Evolutionary conservation across 2,797 vertebrate species (phyloP).

Genomic region (Agapornis canus): DNA sequence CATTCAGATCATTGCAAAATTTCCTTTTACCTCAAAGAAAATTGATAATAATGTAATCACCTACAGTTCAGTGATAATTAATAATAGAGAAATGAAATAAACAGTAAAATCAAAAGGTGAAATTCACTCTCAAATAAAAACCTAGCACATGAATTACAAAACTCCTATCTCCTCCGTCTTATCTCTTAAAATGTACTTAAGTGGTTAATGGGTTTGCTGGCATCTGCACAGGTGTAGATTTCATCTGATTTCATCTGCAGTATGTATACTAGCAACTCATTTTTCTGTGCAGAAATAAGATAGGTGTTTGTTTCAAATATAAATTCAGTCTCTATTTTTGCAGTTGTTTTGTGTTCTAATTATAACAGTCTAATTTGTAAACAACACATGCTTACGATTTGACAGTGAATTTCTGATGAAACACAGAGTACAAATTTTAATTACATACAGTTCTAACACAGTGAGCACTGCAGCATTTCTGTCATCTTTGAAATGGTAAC

Average conservation of each 20-base stretch:
- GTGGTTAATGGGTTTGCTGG: background rate
- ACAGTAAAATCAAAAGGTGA: background rate
- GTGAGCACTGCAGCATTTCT: constrained; percentile 72
- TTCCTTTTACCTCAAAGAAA: background rate
- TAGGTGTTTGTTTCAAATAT: constrained; percentile 46
- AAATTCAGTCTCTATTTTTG: constrained; percentile 58
- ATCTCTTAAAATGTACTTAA: background rate
- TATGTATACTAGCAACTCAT: background rate
- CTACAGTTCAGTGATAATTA: background rate
- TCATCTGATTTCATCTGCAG: background rate
- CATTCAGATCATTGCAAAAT: background rate
- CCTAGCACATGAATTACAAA: background rate
- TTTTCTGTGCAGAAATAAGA: constrained; percentile 47
- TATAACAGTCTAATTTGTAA: constrained; percentile 74
- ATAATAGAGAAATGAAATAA: background rate
- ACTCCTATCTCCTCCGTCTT: fast-evolving
- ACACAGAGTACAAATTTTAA: constrained; percentile 76
- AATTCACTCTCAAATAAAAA: background rate
- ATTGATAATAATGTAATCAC: background rate
- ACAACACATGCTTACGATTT: constrained; percentile 71
- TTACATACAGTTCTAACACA: constrained; percentile 79
- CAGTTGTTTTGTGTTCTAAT: constrained; percentile 68
- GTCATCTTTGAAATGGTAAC: constrained; percentile 80
- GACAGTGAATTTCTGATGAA: constrained; percentile 77
- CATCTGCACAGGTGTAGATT: background rate